Conservation (phyloP, 2,888 invertebrate species). For the Griposia aprilina region DNA sequence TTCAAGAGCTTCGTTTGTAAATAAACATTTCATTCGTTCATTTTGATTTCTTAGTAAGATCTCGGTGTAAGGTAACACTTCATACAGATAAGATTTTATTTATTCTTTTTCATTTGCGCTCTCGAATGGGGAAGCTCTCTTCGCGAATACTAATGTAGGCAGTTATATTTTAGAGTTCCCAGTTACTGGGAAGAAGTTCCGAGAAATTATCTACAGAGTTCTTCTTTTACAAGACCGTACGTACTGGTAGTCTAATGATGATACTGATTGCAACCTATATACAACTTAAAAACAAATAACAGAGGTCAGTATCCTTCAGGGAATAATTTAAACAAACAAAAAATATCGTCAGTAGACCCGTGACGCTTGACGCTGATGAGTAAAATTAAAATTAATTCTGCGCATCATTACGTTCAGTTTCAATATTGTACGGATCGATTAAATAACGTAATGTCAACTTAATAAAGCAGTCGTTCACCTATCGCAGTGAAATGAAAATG, state of each 20-base stretch:
- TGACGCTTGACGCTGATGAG: slow-evolving; percentile 53
- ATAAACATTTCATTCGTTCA: slow-evolving; percentile 62
- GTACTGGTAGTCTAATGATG: neutral
- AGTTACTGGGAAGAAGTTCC: neutral
- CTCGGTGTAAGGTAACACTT: slow-evolving; percentile 67
- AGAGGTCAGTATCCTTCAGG: slow-evolving; percentile 19
- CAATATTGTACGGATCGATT: slow-evolving; percentile 73
- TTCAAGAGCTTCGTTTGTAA: slow-evolving; percentile 55
- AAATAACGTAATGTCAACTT: slow-evolving; percentile 81
- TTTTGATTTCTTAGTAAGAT: slow-evolving; percentile 65
- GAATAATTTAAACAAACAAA: slow-evolving; percentile 39
- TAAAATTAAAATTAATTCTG: slow-evolving; percentile 63
- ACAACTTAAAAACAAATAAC: slow-evolving; percentile 9
- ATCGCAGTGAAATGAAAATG: slow-evolving; percentile 73
- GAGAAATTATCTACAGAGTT: too few species aligned
- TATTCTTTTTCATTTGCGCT: slow-evolving; percentile 52
- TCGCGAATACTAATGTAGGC: slow-evolving; percentile 43
- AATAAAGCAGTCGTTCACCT: slow-evolving; percentile 87
- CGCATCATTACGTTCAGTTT: slow-evolving; percentile 51
- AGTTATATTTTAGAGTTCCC: neutral
- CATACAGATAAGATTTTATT: slow-evolving; percentile 59
- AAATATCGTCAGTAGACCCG: slow-evolving; percentile 30
- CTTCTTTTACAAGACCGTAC: neutral
- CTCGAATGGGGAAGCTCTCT: slow-evolving; percentile 31
- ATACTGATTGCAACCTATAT: neutral